phyloP scores from a whole-genome alignment of 2,888 invertebrate genomes.

The Baccha elongata region DNA sequence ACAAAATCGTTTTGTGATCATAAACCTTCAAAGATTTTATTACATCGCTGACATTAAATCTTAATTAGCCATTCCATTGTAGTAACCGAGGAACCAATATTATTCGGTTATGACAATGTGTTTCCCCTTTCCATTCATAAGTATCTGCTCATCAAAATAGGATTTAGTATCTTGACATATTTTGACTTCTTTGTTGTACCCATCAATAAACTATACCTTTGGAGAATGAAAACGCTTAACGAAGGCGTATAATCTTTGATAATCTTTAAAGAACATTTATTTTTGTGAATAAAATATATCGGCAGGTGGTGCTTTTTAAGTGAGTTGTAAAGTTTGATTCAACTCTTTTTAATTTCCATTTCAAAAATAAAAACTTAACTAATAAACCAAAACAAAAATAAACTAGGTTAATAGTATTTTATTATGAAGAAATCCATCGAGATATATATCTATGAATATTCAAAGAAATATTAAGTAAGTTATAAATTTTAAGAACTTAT shows the following conservation, averaged over 20 bases:
- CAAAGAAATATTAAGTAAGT: conserved; percentile 1
- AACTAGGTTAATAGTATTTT: conserved; percentile 3
- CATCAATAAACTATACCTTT: conserved; percentile 9
- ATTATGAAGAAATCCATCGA: neutral
- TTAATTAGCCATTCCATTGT: conserved; percentile 69
- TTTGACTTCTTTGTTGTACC: conserved; percentile 48
- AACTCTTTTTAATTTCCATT: conserved; percentile 1
- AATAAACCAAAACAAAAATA: neutral
- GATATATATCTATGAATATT: conserved; percentile 16
- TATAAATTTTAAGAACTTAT: conserved; percentile 30
- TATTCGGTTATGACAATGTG: conserved; percentile 31
- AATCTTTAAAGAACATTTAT: conserved; percentile 4
- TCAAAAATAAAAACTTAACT: conserved; percentile 2
- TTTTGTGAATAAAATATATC: conserved; percentile 46
- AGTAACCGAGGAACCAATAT: conserved; percentile 15
- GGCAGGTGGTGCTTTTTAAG: conserved; percentile 50
- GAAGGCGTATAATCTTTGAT: conserved; percentile 34
- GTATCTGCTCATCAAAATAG: conserved; percentile 38
- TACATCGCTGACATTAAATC: conserved; percentile 63
- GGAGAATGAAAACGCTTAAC: conserved; percentile 32
- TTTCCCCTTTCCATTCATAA: conserved; percentile 4
- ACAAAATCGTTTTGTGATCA: conserved; percentile 25
- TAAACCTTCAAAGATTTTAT: conserved; percentile 56
- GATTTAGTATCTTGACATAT: conserved; percentile 30
- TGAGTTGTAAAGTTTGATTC: conserved; percentile 9